Base-by-base conservation (phyloP, 1,140 invertebrate genomes). In the Episyrphus balteatus region DNA sequence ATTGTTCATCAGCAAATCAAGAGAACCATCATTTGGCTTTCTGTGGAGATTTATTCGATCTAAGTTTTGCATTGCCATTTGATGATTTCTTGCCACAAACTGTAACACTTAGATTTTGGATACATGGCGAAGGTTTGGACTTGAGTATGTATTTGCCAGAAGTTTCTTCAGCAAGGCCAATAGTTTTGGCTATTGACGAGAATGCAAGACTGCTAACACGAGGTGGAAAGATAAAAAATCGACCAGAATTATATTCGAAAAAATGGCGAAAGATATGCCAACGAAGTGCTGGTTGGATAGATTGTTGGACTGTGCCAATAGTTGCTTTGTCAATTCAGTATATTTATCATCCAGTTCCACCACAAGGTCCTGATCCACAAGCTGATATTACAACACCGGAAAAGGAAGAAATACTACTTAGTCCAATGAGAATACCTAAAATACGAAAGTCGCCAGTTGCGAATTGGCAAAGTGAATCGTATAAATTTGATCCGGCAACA, bases 241-340 rank as follows among this genome's bases (percentile, higher is more conserved):
- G 77, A 19, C 66, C 69, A 3, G 77, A 80, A 51, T 60, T 77
- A 6, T 73, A 77, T 53, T 73, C 76, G 17, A 81, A 81, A 48
- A 92, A 91, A 66, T 95, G 91, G 91, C 77, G 88, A 50, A 88
- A 88, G 60, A 76, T 88, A 56, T 93, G 90, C 56, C 78, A 85
- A 42, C 81, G 80, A 31, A 61, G 55, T 30, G 54, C 60, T 21
- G 90, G 91, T 3, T 98, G 94, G 94, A 79, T 95, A 2, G 91
- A 95, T 61, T 96, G 92, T 63, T 95, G 92, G 92, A 86, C 84
- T 12, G 91, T 95, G 5, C 90, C 91, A 1, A 94, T 95, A 48
- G 84, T 93, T 17, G 88, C 90, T 5, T 72, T 97, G 13, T 91
- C 86, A 56, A 90, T 97, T 17, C 79, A 81, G 49, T 97, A 94